phyloP scores from a whole-genome alignment of 2,888 invertebrate genomes.

The Rotaria sp. region DNA sequence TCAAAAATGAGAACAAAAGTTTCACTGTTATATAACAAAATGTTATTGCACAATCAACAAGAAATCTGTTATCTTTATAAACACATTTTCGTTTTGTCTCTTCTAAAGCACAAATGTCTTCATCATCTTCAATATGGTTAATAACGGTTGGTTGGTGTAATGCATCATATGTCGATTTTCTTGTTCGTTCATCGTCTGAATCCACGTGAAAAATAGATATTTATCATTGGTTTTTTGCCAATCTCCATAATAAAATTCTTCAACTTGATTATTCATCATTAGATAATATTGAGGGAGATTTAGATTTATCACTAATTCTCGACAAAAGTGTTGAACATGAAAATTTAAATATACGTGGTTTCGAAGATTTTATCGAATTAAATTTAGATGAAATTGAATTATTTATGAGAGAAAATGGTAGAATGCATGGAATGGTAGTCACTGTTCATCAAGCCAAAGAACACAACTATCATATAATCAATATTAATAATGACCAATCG shows the following conservation, averaged over 20 bases:
- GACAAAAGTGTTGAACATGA: neutral
- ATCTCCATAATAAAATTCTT: neutral
- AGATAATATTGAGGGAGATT: neutral
- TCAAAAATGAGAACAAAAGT: too few relatives aligned
- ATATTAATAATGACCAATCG: neutral
- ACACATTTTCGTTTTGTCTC: too few relatives aligned
- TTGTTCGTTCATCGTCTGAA: neutral
- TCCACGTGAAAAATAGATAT: neutral
- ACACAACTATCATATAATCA: neutral
- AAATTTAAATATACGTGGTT: neutral
- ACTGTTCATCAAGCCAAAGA: neutral
- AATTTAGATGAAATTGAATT: neutral
- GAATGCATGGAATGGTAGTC: neutral
- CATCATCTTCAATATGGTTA: neutral
- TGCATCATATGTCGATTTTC: neutral
- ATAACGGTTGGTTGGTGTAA: neutral
- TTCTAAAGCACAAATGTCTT: too few relatives aligned
- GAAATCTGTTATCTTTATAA: too few relatives aligned
- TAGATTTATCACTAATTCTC: neutral
- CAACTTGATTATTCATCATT: neutral
- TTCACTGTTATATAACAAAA: too few relatives aligned
- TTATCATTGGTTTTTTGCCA: neutral
- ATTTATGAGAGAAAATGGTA: neutral
- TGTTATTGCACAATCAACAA: too few relatives aligned
- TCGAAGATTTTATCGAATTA: neutral